phyloP scores from a whole-genome alignment of 1,140 invertebrate genomes.

The Papilio aristodemus region DNA sequence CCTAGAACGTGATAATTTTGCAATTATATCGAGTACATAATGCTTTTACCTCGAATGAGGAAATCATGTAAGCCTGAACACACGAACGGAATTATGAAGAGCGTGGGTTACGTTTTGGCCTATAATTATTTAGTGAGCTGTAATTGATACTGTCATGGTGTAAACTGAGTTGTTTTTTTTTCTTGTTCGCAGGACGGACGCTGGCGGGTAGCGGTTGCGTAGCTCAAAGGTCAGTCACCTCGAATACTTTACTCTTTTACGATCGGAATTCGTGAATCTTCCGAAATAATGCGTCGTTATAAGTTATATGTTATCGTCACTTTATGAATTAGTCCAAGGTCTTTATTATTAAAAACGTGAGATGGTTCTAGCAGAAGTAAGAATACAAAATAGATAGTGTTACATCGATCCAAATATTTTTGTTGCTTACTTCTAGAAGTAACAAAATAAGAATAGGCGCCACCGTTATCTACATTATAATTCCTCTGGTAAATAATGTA shows the following conservation, averaged over 20 bases:
- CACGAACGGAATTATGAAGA: conserved; percentile 5
- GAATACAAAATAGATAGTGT: no score
- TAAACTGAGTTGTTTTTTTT: conserved; percentile 64
- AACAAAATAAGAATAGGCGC: conserved; percentile 28
- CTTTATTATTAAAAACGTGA: conserved; percentile 56
- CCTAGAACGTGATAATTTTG: conserved; percentile 31
- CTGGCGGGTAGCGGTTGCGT: conserved; percentile 61
- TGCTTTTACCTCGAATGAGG: conserved; percentile 22
- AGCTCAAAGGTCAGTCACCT: conserved; percentile 71
- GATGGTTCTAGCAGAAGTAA: conserved; percentile 46
- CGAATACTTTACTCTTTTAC: conserved; percentile 56
- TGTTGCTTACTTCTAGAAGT: neutral
- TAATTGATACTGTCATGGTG: conserved; percentile 55
- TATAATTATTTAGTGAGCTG: conserved; percentile 46
- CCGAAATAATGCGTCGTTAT: conserved; percentile 72
- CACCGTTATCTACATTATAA: neutral
- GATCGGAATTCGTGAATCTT: conserved; percentile 74
- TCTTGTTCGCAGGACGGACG: conserved; percentile 62
- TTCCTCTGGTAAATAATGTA: no score
- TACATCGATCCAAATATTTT: no score
- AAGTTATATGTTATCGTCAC: conserved; percentile 57
- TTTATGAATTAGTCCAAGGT: conserved; percentile 50
- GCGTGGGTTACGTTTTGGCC: neutral
- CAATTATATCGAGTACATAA: conserved; percentile 32
- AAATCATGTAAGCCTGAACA: conserved; percentile 28